Conservation (phyloP, 2,797 vertebrate genomes). For the Tinamus major region DNA sequence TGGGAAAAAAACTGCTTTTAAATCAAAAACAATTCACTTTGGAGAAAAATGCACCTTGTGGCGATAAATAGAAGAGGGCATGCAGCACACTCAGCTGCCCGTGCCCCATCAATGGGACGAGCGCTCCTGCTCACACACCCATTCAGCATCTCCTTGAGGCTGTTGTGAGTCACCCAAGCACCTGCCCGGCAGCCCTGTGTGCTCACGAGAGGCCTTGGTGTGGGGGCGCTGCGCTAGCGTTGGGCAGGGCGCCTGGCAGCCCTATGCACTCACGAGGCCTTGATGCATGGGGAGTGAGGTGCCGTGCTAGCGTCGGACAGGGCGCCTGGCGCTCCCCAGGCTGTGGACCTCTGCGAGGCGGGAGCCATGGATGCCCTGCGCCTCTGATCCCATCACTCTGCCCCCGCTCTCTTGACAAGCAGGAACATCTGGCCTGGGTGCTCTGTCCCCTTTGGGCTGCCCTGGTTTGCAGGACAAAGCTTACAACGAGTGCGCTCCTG, state of each 20-base stretch:
- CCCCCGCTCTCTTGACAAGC: slow-evolving; percentile 71
- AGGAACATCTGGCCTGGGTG: slow-evolving; percentile 75
- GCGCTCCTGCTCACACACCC: slow-evolving; percentile 48
- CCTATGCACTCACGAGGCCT: no score
- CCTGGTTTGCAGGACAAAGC: slow-evolving; percentile 73
- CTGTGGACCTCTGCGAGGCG: slow-evolving; percentile 47
- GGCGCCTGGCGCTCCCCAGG: background rate
- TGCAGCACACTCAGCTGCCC: slow-evolving; percentile 59
- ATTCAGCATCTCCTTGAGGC: slow-evolving; percentile 59
- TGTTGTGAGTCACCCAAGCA: slow-evolving; percentile 45
- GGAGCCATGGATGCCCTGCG: slow-evolving; percentile 61
- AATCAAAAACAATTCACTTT: slow-evolving; percentile 79
- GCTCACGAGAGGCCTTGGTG: slow-evolving; percentile 51
- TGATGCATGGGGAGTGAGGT: no score
- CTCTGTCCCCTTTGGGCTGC: slow-evolving; percentile 69
- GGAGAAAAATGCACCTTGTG: slow-evolving; percentile 75
- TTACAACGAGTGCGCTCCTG: slow-evolving; percentile 55
- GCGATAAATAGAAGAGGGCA: slow-evolving; percentile 73
- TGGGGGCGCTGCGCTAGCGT: slow-evolving; percentile 6
- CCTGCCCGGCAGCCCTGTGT: slow-evolving; percentile 51
- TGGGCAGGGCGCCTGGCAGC: background rate
- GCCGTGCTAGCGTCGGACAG: no score
- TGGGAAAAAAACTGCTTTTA: slow-evolving; percentile 69
- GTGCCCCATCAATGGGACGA: slow-evolving; percentile 71
- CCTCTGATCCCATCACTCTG: slow-evolving; percentile 71